Conservation (phyloP, 2,888 invertebrate species). For the Ichneumon xanthorius region DNA sequence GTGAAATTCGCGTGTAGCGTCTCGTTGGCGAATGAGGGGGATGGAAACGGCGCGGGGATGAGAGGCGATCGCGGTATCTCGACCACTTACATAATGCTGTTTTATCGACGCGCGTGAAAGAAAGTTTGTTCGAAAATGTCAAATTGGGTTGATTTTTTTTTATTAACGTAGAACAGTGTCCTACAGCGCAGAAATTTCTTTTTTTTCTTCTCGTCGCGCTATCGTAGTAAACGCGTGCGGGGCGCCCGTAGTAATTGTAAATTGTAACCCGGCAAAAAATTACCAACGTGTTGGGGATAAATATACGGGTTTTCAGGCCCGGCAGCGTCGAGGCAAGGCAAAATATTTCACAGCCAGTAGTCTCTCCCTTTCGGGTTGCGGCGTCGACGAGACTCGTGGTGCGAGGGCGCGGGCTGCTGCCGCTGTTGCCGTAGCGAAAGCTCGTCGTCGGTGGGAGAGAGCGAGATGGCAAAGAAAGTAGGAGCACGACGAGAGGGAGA, state of each 20-base stretch:
- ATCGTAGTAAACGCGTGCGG: background rate
- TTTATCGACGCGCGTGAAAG: background rate
- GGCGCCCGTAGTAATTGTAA: conserved; percentile 38
- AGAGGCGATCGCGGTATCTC: background rate
- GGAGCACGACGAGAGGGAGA: conserved; percentile 52
- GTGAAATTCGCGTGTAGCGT: background rate
- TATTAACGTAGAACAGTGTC: too few species aligned
- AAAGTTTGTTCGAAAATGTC: background rate
- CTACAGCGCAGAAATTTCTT: too few species aligned
- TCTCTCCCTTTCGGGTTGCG: conserved; percentile 41
- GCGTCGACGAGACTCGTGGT: conserved; percentile 38
- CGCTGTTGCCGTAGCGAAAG: conserved; percentile 34
- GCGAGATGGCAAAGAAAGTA: conserved; percentile 61
- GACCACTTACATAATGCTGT: background rate
- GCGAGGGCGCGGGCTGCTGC: conserved; percentile 47
- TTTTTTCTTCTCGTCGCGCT: background rate
- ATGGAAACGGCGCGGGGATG: background rate
- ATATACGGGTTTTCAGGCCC: conserved; percentile 36
- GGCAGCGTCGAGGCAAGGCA: conserved; percentile 29
- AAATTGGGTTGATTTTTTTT: too few species aligned
- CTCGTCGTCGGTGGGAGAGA: conserved; percentile 58
- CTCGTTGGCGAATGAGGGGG: background rate
- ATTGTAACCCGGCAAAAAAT: conserved; percentile 47
- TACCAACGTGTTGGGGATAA: conserved; percentile 43
- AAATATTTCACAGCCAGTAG: conserved; percentile 44